These are phyloP conservation scores for Melanotaenia maccullochi DNA, from an alignment of 2,797 vertebrate genomes.

Conservation along the genomic window DNA sequence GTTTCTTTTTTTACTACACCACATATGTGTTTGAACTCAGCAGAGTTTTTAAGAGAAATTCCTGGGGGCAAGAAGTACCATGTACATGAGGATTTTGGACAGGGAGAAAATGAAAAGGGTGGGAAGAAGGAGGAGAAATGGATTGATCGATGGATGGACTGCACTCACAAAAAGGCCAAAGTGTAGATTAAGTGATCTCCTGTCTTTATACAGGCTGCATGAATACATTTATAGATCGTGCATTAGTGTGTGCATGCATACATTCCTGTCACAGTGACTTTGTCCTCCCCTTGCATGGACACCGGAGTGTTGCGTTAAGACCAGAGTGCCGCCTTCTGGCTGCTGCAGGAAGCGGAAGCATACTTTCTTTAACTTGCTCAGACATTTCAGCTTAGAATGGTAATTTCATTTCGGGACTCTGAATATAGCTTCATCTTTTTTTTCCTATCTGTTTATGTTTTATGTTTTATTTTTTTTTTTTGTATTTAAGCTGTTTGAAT, in stretches of 20 bases:
- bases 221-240: conserved; percentile 68
- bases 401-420: neutral
- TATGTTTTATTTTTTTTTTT: neutral
- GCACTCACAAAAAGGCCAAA: conserved; percentile 7
- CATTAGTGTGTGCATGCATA: conserved; percentile 48
- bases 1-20: neutral
- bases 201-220: conserved; percentile 51
- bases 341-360: conserved; percentile 12
- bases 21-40: neutral
- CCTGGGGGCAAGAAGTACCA: neutral
- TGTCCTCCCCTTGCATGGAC: conserved; percentile 32
- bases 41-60: neutral
- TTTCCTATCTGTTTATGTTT: neutral
- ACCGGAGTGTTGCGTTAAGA: conserved; percentile 29
- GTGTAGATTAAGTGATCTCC: conserved; percentile 39
- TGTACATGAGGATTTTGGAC: neutral
- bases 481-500: neutral
- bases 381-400: neutral
- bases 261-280: conserved; percentile 43
- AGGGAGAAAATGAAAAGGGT: neutral
- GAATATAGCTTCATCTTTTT: neutral
- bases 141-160: conserved; percentile 14
- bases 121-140: neutral
- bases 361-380: neutral
- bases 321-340: conserved; percentile 69